Evolutionary conservation across 2,888 invertebrate genomes (phyloP), one percentile per base, ranked within the genome.

Genomic region (Plebejus anna): DNA sequence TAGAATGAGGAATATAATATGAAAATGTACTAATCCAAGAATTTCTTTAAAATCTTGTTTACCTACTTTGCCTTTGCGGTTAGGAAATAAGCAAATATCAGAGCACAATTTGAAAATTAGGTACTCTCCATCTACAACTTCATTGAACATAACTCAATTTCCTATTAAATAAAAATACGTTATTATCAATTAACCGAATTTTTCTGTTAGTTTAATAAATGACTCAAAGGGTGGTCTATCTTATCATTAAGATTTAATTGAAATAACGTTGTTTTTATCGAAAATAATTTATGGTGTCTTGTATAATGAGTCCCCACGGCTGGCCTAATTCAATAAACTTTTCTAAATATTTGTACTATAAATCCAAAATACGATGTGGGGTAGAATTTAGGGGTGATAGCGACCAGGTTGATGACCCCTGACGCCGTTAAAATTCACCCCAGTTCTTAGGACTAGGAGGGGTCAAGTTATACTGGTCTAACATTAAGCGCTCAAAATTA

Each of bases 301-400:
- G 42, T 42, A 51, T 32, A 73, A 72, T 72, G 72, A 55, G 16
- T 73, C 32, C 22, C 51, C 51, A 73, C 7, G 66, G 66, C 16
- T 66, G 66, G 36, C 36, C 11, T 73, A 73, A 73, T 73, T 73
- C 55, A 51, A 73, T 73, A 73, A 73, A 73, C 42, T 73, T 55
- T 73, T 55, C 76, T 71, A 76, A 76, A 76, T 76, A 76, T 76
- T 76, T 76, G 71, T 42, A 59, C 71, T 72, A 72, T 76, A 76
- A 76, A 76, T 76, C 76, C 71, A 72, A 59, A 59, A 47, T 51
- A 47, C 42, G 76, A 28, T 28, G 42, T 59, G 71, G 76, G 76
- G 76, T 76, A 76, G 76, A 57, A 51, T 71, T 71, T 42, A 59
- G 71, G 76, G 72, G 76, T 72, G 76, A 6, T 57, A 28, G 16